A percentile compares a stretch with the other conserved stretches of the same genome.
Evolutionary conservation across 2,113 vertebrate genomes (phyloP).

Genomic region (Dryoscopus gambensis): DNA sequence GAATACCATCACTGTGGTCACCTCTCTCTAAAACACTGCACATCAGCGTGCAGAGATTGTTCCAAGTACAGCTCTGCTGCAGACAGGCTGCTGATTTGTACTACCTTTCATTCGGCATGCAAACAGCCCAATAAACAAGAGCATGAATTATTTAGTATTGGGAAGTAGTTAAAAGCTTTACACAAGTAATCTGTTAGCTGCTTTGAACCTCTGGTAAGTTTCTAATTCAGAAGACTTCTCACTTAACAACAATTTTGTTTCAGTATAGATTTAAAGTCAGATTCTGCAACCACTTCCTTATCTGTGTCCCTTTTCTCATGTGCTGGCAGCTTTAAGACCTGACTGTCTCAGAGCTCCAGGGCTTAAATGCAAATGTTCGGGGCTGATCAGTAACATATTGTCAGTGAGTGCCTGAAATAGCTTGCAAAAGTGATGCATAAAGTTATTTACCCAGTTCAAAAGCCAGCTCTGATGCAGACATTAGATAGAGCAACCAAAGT

Average conservation of each 20-base stretch:
- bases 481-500: neutral
- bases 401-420: neutral
- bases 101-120: neutral
- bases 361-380: neutral
- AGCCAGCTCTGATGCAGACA: neutral
- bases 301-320: slow-evolving; percentile 16
- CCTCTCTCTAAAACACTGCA: neutral
- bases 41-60: neutral
- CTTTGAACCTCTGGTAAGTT: neutral
- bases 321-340: neutral
- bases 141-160: neutral
- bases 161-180: neutral
- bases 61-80: neutral
- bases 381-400: neutral
- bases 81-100: neutral
- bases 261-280: slow-evolving; percentile 28
- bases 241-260: neutral
- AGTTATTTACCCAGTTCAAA: neutral
- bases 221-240: neutral
- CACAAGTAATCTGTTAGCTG: neutral
- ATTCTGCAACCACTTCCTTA: slow-evolving; percentile 57
- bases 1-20: rapidly evolving
- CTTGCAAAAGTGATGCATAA: neutral
- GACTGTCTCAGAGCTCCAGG: neutral
- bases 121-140: neutral